Evolutionary conservation across 1,140 invertebrate species (phyloP).

Genomic region (Drosophila rhopaloa): DNA sequence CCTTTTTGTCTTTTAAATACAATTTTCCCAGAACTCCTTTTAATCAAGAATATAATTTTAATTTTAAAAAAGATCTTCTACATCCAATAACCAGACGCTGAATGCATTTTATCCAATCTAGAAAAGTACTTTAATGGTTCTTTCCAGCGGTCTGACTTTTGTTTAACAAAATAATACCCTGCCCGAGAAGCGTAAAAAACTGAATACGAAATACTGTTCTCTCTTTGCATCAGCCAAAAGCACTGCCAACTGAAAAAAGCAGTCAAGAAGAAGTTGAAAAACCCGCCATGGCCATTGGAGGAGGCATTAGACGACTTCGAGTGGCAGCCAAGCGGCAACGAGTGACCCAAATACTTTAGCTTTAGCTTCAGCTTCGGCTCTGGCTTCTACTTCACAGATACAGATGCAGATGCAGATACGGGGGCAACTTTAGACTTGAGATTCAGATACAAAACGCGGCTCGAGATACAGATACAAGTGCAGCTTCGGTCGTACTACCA

Average conservation of each 20-base stretch:
- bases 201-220: conserved; percentile 28
- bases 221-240: conserved; percentile 42
- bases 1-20: too few species aligned
- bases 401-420: conserved; percentile 19
- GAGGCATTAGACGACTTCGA: conserved; percentile 58
- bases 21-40: too few species aligned
- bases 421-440: conserved; percentile 6
- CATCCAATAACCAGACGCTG: too few species aligned
- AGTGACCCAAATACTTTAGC: conserved; percentile 67
- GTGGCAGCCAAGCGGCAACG: conserved; percentile 59
- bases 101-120: background rate
- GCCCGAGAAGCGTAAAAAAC: conserved; percentile 23
- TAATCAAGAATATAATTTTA: too few species aligned
- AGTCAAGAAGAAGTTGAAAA: conserved; percentile 42
- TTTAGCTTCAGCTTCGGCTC: conserved; percentile 40
- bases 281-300: conserved; percentile 54
- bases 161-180: conserved; percentile 8
- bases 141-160: background rate
- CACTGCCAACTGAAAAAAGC: conserved; percentile 11
- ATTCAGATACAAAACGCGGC: conserved; percentile 4
- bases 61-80: too few species aligned
- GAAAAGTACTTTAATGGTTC: conserved; percentile 7
- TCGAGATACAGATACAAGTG: conserved; percentile 12
- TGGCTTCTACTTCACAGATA: conserved; percentile 30
- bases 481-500: conserved; percentile 8